Evolutionary conservation across 2,113 vertebrate species (phyloP).

Genomic region (Psophia crepitans): DNA sequence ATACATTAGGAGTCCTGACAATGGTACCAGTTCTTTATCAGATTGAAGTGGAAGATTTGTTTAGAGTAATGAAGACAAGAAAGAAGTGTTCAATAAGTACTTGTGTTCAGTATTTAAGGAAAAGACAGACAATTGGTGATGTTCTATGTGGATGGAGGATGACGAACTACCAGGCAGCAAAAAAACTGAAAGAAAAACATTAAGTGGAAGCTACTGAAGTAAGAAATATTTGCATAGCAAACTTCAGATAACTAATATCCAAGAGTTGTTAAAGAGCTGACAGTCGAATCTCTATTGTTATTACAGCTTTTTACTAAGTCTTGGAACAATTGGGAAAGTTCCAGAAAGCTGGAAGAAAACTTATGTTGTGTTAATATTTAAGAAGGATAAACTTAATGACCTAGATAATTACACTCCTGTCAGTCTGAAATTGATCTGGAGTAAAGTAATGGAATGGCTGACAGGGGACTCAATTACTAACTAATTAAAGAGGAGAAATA

Average conservation of each 20-base stretch:
- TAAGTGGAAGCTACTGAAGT: background rate
- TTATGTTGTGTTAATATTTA: conserved; percentile 58
- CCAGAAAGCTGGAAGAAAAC: conserved; percentile 45
- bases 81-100: conserved; percentile 8
- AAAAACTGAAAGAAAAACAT: background rate
- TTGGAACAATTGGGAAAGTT: conserved; percentile 42
- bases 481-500: conserved; percentile 66
- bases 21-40: background rate
- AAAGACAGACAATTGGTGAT: background rate
- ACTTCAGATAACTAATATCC: background rate
- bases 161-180: background rate
- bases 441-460: conserved; percentile 51
- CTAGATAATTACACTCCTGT: conserved; percentile 63
- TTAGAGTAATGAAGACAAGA: background rate
- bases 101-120: background rate
- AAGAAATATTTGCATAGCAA: background rate
- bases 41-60: background rate
- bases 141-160: background rate
- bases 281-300: background rate
- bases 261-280: background rate
- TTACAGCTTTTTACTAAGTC: background rate
- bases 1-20: background rate
- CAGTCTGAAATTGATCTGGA: conserved; percentile 61
- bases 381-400: conserved; percentile 67
- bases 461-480: conserved; percentile 60